A percentile compares a stretch with the other conserved stretches of the same genome.
These are phyloP conservation scores for Pitta sordida DNA, from an alignment of 2,113 vertebrate species.

Conservation along the genomic window DNA sequence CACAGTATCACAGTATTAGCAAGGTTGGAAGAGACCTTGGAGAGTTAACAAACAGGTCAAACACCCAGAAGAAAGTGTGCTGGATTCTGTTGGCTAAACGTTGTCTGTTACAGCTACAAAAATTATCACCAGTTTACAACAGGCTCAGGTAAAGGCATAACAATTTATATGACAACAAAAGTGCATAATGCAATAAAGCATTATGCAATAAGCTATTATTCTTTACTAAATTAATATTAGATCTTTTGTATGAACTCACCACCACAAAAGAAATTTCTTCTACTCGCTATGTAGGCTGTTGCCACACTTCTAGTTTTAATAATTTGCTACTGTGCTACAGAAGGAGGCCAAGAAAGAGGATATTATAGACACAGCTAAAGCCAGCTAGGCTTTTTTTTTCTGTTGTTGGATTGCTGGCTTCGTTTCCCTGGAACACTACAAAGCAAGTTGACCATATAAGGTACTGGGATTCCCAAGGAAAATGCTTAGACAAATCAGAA, in stretches of 20 bases:
- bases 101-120: not conserved
- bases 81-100: not conserved
- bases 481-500: constrained; percentile 69
- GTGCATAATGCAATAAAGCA: not conserved
- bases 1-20: too few relatives aligned
- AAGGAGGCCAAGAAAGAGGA: constrained; percentile 65
- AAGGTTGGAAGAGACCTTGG: too few relatives aligned
- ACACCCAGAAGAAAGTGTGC: not conserved
- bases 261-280: constrained; percentile 86
- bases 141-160: not conserved
- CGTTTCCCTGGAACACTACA: constrained; percentile 75
- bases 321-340: constrained; percentile 71
- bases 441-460: constrained; percentile 89
- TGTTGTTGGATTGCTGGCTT: constrained; percentile 75
- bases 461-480: constrained; percentile 90
- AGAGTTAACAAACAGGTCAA: constrained; percentile 1
- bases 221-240: constrained; percentile 36
- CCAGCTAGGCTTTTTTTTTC: constrained; percentile 67
- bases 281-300: constrained; percentile 48
- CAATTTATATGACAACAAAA: not conserved
- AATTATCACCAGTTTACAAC: not conserved
- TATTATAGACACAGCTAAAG: constrained; percentile 66
- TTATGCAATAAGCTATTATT: not conserved
- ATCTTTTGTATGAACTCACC: constrained; percentile 42
- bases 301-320: constrained; percentile 52